Base-by-base conservation (phyloP, 1,140 invertebrate genomes). In the Rhynchophorus ferrugineus region DNA sequence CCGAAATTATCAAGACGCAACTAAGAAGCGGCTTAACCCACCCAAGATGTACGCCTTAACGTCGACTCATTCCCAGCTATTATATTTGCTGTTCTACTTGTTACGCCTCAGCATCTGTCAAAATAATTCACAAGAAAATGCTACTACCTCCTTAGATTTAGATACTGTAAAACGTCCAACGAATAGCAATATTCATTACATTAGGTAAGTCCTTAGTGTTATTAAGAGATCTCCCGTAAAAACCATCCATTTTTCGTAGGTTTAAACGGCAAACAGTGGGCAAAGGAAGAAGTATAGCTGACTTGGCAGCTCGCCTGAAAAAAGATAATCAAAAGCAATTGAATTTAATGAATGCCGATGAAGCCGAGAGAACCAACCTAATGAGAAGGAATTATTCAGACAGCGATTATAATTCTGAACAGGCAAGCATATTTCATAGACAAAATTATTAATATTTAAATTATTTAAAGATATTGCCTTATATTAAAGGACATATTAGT, bases 251-350 rank as follows among this genome's bases (percentile, higher is more conserved):
- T n/a, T 44, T 13, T 8, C 29, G n/a, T 13, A n/a, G n/a, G 22
- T 6, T 44, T 53, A 41, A 16, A 59, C 50, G 44, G 43, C 38
- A 22, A 59, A 49, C 34, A 51, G 60, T 29, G 50, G 54, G 37
- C 29, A 19, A 21, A 17, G 41, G 54, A 13, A 20, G 47, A 9
- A 60, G 49, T 20, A 44, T 61, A 37, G 39, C 53, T 8, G 49
- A 44, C 24, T 47, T 65, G 21, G 39, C 55, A 17, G 59, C 51
- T 19, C 56, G 47, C 22, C 46, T 64, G 35, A 63, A 61, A 36
- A 62, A 59, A 9, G 63, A 62, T 43, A 59, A 58, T 34, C 59
- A 56, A 36, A 58, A 62, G n/a, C 22, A 29, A 16, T 6, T 13
- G 14, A 24, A 44, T 24, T 20, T 57, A 8, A 58, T 61, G 48